Evolutionary conservation across 1,140 invertebrate genomes (phyloP), one percentile per base, ranked within the genome.

Genomic region (Zaprionus camerounensis): DNA sequence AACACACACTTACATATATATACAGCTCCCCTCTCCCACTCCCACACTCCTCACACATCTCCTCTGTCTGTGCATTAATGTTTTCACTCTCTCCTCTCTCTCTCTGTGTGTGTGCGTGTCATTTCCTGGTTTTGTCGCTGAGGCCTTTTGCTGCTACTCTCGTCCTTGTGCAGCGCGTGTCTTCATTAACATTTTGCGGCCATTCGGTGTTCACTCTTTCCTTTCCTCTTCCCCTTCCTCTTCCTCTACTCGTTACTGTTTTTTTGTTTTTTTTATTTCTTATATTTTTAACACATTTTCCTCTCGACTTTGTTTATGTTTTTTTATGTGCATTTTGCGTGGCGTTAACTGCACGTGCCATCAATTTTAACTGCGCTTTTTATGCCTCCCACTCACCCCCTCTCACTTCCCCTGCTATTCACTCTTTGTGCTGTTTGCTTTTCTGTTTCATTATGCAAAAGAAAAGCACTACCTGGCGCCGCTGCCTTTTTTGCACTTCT

Each of bases 321-420:
- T 85, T 86, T 91, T 85, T 85, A 85, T 90, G 85, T 90, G 85
- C 78, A 84, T 88, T 90, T 82, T 90, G 88, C 80, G 66, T 74
- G 81, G 82, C 71, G 76, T 84, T 90, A 81, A 91, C 84, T 90
- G 84, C 81, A 87, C 84, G 81, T 81, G 77, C 83, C 83, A 78
- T 75, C 84, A 84, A 85, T 87, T 90, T 87, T 85, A 72, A 88
- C 85, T 91, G 84, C 78, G 78, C 78, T 84, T 85, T 69, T 74
- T 64, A 55, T 70, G 31, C 24, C 20, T 71, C 44, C n/a, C 38
- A 13, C 34, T 36, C 17, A n/a, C 28, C 17, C 56, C 31, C 15
- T 26, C 56, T n/a, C 53, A 28, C 58, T 59, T 5, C 13, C 24
- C 13, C 58, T 26, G n/a, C n/a, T 5, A 49, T 55, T 44, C 38